Percentiles rank a stretch among this genome's conserved stretches.
These are phyloP conservation scores for Zaprionus lineosus DNA, from an alignment of 2,888 invertebrate species.

Conservation along the genomic window DNA sequence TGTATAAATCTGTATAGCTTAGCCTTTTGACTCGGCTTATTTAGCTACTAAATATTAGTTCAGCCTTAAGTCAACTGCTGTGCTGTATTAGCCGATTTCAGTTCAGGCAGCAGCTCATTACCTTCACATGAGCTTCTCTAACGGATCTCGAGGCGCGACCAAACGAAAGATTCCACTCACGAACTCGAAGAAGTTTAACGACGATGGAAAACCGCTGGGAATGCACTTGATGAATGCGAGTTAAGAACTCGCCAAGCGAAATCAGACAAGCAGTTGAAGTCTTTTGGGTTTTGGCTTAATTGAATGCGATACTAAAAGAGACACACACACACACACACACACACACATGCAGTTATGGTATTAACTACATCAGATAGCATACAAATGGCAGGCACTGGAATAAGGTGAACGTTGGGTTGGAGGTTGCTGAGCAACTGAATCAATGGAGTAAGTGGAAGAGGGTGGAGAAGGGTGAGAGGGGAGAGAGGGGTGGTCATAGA, in stretches of 20 bases:
- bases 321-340: slow-evolving; percentile 12
- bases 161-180: slow-evolving; percentile 70
- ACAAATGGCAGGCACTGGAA: slow-evolving; percentile 64
- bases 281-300: slow-evolving; percentile 23
- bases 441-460: too few species aligned
- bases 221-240: slow-evolving; percentile 71
- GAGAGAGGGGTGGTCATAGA: slow-evolving; percentile 34
- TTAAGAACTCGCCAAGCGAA: slow-evolving; percentile 68
- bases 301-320: slow-evolving; percentile 39
- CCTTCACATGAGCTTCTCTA: too few species aligned
- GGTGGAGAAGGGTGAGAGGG: slow-evolving; percentile 21
- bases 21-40: too few species aligned
- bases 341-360: slow-evolving; percentile 1
- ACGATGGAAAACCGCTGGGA: slow-evolving; percentile 75
- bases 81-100: too few species aligned
- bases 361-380: slow-evolving; percentile 62
- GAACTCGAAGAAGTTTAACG: slow-evolving; percentile 62
- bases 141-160: too few species aligned
- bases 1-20: too few species aligned
- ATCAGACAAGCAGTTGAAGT: slow-evolving; percentile 24
- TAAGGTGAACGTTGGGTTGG: slow-evolving; percentile 30
- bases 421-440: too few species aligned
- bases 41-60: too few species aligned
- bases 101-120: too few species aligned
- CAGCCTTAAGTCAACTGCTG: too few species aligned